These are phyloP conservation scores for Sebastes iracundus DNA, from an alignment of 2,797 vertebrate species.

Conservation along the genomic window DNA sequence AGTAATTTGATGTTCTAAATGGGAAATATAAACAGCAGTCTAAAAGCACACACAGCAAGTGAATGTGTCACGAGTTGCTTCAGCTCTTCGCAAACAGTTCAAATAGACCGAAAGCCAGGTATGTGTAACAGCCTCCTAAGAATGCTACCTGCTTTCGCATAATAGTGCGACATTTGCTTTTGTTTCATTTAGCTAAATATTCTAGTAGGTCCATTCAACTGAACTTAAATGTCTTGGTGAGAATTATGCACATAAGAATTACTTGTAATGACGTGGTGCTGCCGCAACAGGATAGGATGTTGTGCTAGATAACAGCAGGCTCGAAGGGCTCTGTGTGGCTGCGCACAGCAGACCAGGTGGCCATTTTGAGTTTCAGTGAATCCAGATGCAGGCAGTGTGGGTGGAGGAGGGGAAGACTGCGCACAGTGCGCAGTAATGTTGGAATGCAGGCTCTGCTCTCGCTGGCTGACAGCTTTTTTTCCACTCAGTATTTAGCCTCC, in stretches of 20 bases:
- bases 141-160: neutral
- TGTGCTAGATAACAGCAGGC: slow-evolving; percentile 21
- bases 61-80: neutral
- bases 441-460: slow-evolving; percentile 65
- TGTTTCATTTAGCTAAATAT: neutral
- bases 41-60: neutral
- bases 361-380: slow-evolving; percentile 82
- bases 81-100: neutral
- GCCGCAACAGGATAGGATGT: slow-evolving; percentile 9
- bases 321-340: slow-evolving; percentile 43
- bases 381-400: slow-evolving; percentile 68
- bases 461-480: slow-evolving; percentile 39
- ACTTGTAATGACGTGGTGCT: neutral
- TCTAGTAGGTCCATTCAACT: neutral
- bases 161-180: neutral
- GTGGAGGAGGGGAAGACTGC: slow-evolving; percentile 66
- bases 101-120: neutral
- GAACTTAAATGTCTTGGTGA: neutral
- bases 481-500: slow-evolving; percentile 20
- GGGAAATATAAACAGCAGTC: neutral
- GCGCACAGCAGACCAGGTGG: slow-evolving; percentile 70
- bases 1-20: neutral
- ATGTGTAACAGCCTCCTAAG: neutral
- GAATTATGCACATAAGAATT: neutral
- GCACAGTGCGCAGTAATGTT: slow-evolving; percentile 65